These are phyloP conservation scores for Pseudobourletiella spinata DNA, from an alignment of 1,140 invertebrate genomes.

Conservation along the genomic window DNA sequence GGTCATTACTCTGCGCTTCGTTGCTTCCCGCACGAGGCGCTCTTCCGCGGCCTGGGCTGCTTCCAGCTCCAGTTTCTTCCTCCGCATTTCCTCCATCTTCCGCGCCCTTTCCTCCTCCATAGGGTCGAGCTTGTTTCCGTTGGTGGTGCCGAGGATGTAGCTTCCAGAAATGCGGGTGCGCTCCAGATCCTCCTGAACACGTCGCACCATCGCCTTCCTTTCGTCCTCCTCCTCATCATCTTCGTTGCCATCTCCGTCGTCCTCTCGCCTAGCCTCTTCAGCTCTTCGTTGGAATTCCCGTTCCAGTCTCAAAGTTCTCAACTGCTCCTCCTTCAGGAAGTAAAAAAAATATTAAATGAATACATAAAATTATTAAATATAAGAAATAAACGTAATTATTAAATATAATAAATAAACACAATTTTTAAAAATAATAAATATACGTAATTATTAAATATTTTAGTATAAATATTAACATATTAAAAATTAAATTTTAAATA, in stretches of 20 bases:
- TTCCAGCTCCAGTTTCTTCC: conserved; percentile 45
- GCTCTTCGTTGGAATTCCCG: conserved; percentile 79
- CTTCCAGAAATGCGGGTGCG: conserved; percentile 32
- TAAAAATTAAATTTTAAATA: no score
- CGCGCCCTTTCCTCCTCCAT: conserved; percentile 47
- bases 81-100: conserved; percentile 48
- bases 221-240: conserved; percentile 45
- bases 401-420: background rate
- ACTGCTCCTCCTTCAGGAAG: conserved; percentile 57
- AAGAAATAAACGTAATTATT: background rate
- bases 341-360: background rate
- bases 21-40: conserved; percentile 31
- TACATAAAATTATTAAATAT: background rate
- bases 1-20: conserved; percentile 38
- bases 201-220: conserved; percentile 36
- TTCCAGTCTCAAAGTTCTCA: conserved; percentile 68
- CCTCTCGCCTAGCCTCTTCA: conserved; percentile 60
- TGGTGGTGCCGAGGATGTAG: background rate
- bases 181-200: conserved; percentile 42
- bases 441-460: background rate
- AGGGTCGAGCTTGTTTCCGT: conserved; percentile 33
- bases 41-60: conserved; percentile 33
- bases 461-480: no score
- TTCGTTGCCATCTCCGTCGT: conserved; percentile 61
- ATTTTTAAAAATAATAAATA: background rate